A percentile compares a stretch with the other conserved stretches of the same genome.
Conservation (phyloP, 2,888 invertebrate genomes). For the Xylota segnis region DNA sequence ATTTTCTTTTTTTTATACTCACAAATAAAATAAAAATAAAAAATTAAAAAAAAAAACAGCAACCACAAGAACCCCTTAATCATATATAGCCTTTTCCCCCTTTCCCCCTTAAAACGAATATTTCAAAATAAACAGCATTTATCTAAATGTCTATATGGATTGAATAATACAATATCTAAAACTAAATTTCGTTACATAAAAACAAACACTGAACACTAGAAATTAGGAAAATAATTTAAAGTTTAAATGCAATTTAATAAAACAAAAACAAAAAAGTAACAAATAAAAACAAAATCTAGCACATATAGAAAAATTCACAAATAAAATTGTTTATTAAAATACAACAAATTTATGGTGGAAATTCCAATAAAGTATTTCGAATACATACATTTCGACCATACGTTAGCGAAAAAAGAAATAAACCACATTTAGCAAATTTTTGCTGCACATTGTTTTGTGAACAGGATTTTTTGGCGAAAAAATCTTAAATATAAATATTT, state of each 20-base stretch:
- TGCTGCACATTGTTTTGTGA: conserved; percentile 51
- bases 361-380: conserved; percentile 52
- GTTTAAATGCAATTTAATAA: conserved; percentile 60
- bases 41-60: conserved; percentile 49
- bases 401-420: conserved; percentile 51
- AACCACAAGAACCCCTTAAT: conserved; percentile 49
- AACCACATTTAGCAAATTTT: conserved; percentile 46
- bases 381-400: conserved; percentile 40
- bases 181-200: conserved; percentile 38
- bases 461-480: conserved; percentile 6
- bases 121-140: conserved; percentile 52
- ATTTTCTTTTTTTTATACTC: conserved; percentile 68
- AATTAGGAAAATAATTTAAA: conserved; percentile 51
- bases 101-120: conserved; percentile 52
- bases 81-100: neutral
- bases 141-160: conserved; percentile 73
- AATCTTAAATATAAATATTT: conserved; percentile 39
- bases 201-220: conserved; percentile 54
- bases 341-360: conserved; percentile 36
- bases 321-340: conserved; percentile 60
- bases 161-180: conserved; percentile 72
- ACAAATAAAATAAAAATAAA: conserved; percentile 22
- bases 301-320: conserved; percentile 60
- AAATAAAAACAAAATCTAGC: conserved; percentile 27
- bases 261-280: conserved; percentile 51